Percentiles rank a stretch among this genome's conserved stretches.
These are phyloP conservation scores for Chromis chromis DNA, from an alignment of 2,797 vertebrate genomes.

Conservation along the genomic window DNA sequence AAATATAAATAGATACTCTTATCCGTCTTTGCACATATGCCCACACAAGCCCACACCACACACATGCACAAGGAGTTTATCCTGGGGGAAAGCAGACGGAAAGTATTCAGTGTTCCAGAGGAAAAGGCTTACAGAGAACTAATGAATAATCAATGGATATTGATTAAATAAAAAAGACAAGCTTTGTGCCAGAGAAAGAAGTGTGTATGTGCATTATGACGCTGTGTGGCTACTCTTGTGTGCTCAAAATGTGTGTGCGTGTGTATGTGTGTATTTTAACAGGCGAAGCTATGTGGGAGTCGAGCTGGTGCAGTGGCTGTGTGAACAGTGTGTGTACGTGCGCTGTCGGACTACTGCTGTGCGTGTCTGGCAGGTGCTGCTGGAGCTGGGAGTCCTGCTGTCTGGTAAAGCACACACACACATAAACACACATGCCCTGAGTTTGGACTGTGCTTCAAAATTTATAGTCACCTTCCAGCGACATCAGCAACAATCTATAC, in stretches of 20 bases:
- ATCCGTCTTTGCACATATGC: slow-evolving; percentile 3
- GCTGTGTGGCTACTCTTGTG: slow-evolving; percentile 25
- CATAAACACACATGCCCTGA: slow-evolving; percentile 7
- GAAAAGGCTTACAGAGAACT: slow-evolving; percentile 66
- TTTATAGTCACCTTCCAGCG: slow-evolving; percentile 35
- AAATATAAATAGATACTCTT: slow-evolving; percentile 47
- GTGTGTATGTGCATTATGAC: slow-evolving; percentile 30
- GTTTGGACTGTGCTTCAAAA: slow-evolving; percentile 28
- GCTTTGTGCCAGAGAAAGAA: slow-evolving; percentile 30
- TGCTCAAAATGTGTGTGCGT: slow-evolving; percentile 40
- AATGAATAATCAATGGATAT: slow-evolving; percentile 78
- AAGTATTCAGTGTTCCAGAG: slow-evolving; percentile 62
- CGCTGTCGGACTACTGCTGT: slow-evolving; percentile 91
- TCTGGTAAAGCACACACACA: slow-evolving; percentile 86
- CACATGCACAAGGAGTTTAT: slow-evolving; percentile 34
- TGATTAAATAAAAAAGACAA: slow-evolving; percentile 65
- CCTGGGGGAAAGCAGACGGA: slow-evolving; percentile 38
- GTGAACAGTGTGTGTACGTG: slow-evolving; percentile 94
- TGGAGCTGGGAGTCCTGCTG: slow-evolving; percentile 95
- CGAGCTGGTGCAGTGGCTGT: slow-evolving; percentile 96
- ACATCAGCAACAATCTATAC: slow-evolving; percentile 22
- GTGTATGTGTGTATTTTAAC: slow-evolving; percentile 58
- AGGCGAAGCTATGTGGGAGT: slow-evolving; percentile 96
- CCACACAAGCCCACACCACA: slow-evolving; percentile 11
- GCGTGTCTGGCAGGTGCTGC: slow-evolving; percentile 95